Percentiles rank a stretch among this genome's conserved stretches.
phyloP scores from a whole-genome alignment of 2,113 vertebrate species.

The Melanerpes formicivorus region DNA sequence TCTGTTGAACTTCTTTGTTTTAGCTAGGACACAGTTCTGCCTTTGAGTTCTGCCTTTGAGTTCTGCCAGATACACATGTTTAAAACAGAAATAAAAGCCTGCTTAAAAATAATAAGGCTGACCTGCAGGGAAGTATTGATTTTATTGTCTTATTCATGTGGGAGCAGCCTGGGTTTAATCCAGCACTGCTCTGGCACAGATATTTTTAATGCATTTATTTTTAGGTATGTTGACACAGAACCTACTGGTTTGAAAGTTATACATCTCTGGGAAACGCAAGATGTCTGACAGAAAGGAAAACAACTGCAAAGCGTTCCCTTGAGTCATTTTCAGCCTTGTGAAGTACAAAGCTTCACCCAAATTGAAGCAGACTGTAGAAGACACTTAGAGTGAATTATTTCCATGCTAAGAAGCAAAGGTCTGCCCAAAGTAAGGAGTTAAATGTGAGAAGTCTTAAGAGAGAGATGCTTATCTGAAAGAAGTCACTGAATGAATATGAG shows the following conservation, averaged over 20 bases:
- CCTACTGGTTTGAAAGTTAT: not conserved
- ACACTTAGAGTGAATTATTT: not conserved
- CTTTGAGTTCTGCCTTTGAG: not conserved
- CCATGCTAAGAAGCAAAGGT: not conserved
- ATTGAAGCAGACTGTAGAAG: not conserved
- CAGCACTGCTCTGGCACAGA: not conserved
- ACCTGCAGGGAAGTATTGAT: not conserved
- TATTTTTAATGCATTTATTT: slow-evolving; percentile 23
- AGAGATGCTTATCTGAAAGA: slow-evolving; percentile 11
- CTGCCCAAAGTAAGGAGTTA: not conserved
- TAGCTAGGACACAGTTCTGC: not conserved
- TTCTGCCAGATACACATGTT: not conserved
- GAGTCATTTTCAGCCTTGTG: not conserved
- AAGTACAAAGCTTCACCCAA: not conserved
- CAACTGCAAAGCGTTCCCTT: not conserved
- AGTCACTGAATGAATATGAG: slow-evolving; percentile 49
- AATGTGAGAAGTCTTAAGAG: slow-evolving; percentile 17
- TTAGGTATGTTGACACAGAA: slow-evolving; percentile 2
- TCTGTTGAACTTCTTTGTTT: not conserved
- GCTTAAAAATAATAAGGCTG: slow-evolving; percentile 5
- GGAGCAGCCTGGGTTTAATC: not conserved
- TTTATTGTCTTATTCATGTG: slow-evolving; percentile 19
- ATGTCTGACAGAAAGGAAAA: not conserved
- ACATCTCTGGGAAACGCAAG: not conserved
- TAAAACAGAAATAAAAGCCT: not conserved